Evolutionary conservation across 2,797 vertebrate species (phyloP).

Genomic region (Glossophaga mutica): DNA sequence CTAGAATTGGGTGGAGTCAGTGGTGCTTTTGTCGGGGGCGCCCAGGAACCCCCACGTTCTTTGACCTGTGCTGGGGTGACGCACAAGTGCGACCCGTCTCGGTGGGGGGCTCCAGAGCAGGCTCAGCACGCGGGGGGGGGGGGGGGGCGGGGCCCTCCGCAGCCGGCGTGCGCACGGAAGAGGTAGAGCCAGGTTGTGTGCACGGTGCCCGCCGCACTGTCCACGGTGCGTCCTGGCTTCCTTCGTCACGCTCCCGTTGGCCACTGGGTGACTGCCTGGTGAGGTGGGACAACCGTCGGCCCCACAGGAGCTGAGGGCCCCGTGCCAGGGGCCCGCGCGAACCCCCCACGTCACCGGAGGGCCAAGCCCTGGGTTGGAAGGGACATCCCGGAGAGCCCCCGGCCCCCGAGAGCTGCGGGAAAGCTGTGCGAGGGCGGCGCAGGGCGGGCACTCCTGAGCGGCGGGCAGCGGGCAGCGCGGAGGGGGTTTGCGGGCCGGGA

Average conservation of each 20-base stretch:
- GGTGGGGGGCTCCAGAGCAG: neutral
- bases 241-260: too few relatives aligned
- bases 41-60: neutral
- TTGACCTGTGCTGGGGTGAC: neutral
- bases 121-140: neutral
- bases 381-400: neutral
- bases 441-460: neutral
- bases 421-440: neutral
- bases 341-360: neutral
- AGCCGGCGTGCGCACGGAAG: too few relatives aligned
- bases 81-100: neutral
- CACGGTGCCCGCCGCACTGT: too few relatives aligned
- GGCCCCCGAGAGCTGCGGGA: too few relatives aligned
- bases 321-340: neutral
- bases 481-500: neutral
- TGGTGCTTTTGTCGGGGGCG: neutral
- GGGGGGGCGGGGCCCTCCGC: too few relatives aligned
- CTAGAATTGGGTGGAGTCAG: too few relatives aligned
- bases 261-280: too few relatives aligned
- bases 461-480: neutral
- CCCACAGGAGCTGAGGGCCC: neutral
- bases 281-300: accelerated
- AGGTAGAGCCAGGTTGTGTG: too few relatives aligned
- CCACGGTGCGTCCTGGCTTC: too few relatives aligned
- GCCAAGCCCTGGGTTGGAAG: neutral